Conservation (phyloP, 2,888 invertebrate species). For the Xanthia icteritia region DNA sequence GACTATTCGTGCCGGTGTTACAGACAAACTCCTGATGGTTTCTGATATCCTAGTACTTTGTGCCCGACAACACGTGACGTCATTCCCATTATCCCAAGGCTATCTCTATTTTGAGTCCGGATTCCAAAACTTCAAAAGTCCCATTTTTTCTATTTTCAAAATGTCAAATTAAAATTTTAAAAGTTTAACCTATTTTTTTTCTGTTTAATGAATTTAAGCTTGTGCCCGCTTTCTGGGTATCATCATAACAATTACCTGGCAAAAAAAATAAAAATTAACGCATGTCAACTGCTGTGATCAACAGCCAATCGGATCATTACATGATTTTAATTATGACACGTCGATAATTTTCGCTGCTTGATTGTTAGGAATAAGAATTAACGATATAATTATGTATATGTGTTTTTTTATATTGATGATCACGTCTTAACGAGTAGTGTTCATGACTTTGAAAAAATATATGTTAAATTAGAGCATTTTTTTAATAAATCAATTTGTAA, state of each 20-base stretch:
- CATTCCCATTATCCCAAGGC: neutral
- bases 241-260: neutral
- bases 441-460: no score
- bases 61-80: conserved; percentile 28
- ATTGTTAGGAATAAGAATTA: no score
- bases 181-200: neutral
- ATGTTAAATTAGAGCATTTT: no score
- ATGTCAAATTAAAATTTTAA: neutral
- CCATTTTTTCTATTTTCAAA: no score
- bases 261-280: no score
- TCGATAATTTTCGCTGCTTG: no score
- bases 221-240: neutral
- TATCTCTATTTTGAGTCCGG: neutral
- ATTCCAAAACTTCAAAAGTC: neutral
- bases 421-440: no score
- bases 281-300: no score
- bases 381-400: no score
- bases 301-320: neutral
- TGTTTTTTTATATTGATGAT: no score
- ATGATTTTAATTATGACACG: no score
- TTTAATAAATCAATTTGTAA: no score
- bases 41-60: conserved; percentile 20
- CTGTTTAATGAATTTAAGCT: neutral
- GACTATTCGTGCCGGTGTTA: neutral
- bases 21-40: neutral